These are phyloP conservation scores for Scelioninae gen. 1 DNA, from an alignment of 2,888 invertebrate genomes.

Conservation along the genomic window DNA sequence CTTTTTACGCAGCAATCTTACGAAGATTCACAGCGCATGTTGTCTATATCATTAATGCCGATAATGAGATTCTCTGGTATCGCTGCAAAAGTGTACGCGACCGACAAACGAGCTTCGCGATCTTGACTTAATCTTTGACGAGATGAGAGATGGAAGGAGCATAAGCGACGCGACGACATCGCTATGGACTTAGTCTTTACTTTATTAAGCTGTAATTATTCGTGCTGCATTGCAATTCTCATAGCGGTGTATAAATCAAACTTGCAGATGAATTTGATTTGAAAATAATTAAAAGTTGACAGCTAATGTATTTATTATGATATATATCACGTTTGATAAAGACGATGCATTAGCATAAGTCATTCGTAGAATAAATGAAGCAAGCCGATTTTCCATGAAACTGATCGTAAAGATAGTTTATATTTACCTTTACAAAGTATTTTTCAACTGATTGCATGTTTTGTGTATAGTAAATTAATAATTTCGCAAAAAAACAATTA, in stretches of 20 bases:
- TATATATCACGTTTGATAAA: slow-evolving; percentile 17
- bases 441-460: slow-evolving; percentile 6
- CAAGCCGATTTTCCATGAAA: slow-evolving; percentile 39
- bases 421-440: slow-evolving; percentile 1
- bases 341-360: slow-evolving; percentile 28
- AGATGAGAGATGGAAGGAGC: slow-evolving; percentile 40
- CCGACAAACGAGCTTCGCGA: slow-evolving; percentile 45
- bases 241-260: slow-evolving; percentile 45
- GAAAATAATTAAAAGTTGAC: slow-evolving; percentile 48
- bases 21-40: slow-evolving; percentile 65
- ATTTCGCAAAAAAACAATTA: slow-evolving; percentile 10
- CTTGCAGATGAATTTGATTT: slow-evolving; percentile 42
- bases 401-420: slow-evolving; percentile 37
- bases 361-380: slow-evolving; percentile 29
- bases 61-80: slow-evolving; percentile 49
- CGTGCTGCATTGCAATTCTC: slow-evolving; percentile 38
- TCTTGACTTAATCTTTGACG: slow-evolving; percentile 56
- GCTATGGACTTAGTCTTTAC: slow-evolving; percentile 27
- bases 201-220: slow-evolving; percentile 62
- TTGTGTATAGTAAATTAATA: slow-evolving; percentile 15
- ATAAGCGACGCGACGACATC: slow-evolving; percentile 34
- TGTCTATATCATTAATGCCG: slow-evolving; percentile 44
- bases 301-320: slow-evolving; percentile 47
- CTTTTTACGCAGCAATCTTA: slow-evolving; percentile 29
- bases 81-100: slow-evolving; percentile 25